These are phyloP conservation scores for Thripadectes ignobilis DNA, from an alignment of 2,797 vertebrate species.

Conservation along the genomic window DNA sequence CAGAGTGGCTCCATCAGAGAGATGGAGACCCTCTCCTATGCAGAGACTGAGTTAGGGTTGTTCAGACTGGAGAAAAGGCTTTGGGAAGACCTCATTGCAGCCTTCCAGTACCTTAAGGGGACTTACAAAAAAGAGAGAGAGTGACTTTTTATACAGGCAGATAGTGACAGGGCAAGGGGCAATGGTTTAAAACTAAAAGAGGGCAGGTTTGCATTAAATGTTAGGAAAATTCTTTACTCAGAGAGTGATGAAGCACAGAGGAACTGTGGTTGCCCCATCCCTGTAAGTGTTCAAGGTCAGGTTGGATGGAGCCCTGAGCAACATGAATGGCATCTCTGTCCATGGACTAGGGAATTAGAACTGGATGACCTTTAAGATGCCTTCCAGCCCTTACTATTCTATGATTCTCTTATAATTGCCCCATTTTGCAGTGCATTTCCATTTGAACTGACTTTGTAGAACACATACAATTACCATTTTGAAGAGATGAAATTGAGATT, in stretches of 20 bases:
- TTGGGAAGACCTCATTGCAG: background rate
- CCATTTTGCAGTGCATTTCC: background rate
- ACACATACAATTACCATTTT: background rate
- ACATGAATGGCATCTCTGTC: background rate
- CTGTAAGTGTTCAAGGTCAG: background rate
- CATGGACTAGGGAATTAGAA: background rate
- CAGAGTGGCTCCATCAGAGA: background rate
- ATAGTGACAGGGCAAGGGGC: background rate
- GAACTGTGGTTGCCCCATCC: background rate
- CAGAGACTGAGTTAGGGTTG: background rate
- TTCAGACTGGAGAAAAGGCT: background rate
- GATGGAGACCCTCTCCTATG: background rate
- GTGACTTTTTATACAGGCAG: background rate
- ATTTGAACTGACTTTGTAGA: background rate
- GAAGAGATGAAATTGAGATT: background rate
- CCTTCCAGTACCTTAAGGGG: background rate
- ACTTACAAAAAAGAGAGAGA: background rate
- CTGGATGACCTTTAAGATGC: background rate
- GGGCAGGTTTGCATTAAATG: background rate
- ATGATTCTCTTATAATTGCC: background rate
- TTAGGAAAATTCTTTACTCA: background rate
- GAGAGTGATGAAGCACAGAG: background rate
- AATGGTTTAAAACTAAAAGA: background rate
- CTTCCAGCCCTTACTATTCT: background rate
- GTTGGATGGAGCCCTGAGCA: background rate